Evolutionary conservation across 2,888 invertebrate species (phyloP).

Genomic region (Apotomis betuletana): DNA sequence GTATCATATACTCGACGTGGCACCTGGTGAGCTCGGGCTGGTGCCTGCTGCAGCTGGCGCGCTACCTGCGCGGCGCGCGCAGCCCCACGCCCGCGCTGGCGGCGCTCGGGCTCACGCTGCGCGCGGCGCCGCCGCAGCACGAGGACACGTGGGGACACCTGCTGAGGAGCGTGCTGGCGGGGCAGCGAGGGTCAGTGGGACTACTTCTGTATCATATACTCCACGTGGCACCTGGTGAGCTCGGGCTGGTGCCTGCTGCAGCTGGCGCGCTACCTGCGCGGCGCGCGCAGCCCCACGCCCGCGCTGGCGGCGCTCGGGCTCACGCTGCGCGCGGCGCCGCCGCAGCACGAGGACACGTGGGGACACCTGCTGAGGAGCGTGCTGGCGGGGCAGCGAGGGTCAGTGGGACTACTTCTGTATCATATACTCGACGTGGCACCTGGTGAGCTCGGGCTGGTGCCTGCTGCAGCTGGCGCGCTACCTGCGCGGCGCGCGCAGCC

Average conservation of each 20-base stretch:
- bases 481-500: slow-evolving; percentile 80
- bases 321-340: slow-evolving; percentile 83
- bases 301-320: slow-evolving; percentile 82
- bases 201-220: too few species aligned
- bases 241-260: slow-evolving; percentile 75
- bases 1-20: too few species aligned
- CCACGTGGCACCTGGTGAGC: too few species aligned
- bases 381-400: slow-evolving; percentile 76
- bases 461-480: slow-evolving; percentile 85
- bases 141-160: slow-evolving; percentile 62
- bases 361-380: slow-evolving; percentile 59
- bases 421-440: too few species aligned
- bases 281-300: slow-evolving; percentile 76
- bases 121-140: slow-evolving; percentile 76
- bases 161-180: slow-evolving; percentile 60
- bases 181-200: slow-evolving; percentile 72
- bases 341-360: slow-evolving; percentile 58
- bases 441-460: too few species aligned
- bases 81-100: slow-evolving; percentile 78
- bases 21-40: too few species aligned
- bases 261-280: slow-evolving; percentile 85
- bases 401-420: slow-evolving; percentile 43
- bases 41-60: slow-evolving; percentile 79
- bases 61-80: slow-evolving; percentile 83
- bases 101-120: slow-evolving; percentile 84